These are phyloP conservation scores for Chamaetylas fuelleborni DNA, from an alignment of 2,113 vertebrate genomes.

Conservation along the genomic window DNA sequence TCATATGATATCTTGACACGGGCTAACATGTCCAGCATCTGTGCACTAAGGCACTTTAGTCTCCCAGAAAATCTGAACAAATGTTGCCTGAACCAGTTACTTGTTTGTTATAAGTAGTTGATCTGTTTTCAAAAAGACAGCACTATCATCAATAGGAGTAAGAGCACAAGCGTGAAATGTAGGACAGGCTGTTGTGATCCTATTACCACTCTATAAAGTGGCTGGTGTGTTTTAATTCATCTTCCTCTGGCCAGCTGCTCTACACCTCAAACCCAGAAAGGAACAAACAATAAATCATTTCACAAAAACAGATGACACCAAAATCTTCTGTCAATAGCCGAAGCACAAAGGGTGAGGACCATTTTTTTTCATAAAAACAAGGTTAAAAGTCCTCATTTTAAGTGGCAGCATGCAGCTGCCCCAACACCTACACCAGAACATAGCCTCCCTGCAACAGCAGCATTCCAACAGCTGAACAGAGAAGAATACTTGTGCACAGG, in stretches of 20 bases:
- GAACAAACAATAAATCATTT: background rate
- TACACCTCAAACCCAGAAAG: background rate
- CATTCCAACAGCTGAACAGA: no score
- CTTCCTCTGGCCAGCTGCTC: background rate
- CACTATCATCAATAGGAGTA: background rate
- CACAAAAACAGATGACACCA: background rate
- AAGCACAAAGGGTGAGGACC: background rate
- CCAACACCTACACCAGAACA: background rate
- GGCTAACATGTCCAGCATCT: background rate
- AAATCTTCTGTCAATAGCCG: background rate
- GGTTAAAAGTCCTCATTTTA: background rate
- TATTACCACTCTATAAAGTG: accelerated
- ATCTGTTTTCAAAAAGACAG: background rate
- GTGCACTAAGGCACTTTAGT: background rate
- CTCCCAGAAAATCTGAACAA: background rate
- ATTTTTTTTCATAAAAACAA: background rate
- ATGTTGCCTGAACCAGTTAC: background rate
- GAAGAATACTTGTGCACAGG: no score
- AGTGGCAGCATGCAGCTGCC: background rate
- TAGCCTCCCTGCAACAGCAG: no score
- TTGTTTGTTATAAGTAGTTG: background rate
- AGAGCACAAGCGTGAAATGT: accelerated
- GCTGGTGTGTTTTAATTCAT: background rate
- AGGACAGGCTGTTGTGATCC: background rate
- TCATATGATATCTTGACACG: background rate